A percentile compares a stretch with the other conserved stretches of the same genome.
Evolutionary conservation across 2,113 vertebrate genomes (phyloP).

Genomic region (Anguilla japonica): DNA sequence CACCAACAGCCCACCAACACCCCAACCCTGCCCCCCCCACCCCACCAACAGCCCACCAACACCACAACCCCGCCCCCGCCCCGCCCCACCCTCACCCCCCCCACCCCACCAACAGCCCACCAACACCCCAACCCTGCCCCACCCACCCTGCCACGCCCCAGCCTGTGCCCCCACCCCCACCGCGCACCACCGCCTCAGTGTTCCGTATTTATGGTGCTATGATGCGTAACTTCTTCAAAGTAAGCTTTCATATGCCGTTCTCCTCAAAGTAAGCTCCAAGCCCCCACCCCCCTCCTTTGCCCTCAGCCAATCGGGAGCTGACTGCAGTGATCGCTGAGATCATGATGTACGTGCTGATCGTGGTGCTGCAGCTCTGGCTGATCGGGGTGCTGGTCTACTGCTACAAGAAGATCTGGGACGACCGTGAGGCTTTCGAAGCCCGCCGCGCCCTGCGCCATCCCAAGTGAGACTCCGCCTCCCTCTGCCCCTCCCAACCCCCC

Average conservation of each 20-base stretch:
- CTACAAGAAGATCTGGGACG: conserved; percentile 80
- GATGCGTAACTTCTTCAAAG: no score
- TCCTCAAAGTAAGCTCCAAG: no score
- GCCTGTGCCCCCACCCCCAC: no score
- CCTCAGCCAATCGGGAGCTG: conserved; percentile 77
- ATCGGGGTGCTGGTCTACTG: conserved; percentile 82
- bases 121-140: no score
- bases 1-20: neutral
- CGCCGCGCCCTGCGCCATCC: conserved; percentile 59
- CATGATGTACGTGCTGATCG: conserved; percentile 86
- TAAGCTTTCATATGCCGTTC: neutral
- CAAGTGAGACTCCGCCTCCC: conserved; percentile 62
- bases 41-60: no score
- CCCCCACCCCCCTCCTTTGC: conserved; percentile 1
- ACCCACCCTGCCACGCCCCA: no score
- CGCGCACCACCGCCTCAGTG: neutral
- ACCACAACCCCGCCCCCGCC: no score
- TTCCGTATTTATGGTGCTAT: no score
- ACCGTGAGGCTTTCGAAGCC: conserved; percentile 69
- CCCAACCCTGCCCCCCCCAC: neutral
- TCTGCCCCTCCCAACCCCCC: neutral
- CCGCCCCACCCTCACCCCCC: neutral
- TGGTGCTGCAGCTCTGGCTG: conserved; percentile 85
- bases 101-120: no score
- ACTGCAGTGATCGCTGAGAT: conserved; percentile 81